Percentiles rank a stretch among this genome's conserved stretches.
Conservation (phyloP, 2,888 invertebrate genomes). For the Acanthosepion pharaonis region DNA sequence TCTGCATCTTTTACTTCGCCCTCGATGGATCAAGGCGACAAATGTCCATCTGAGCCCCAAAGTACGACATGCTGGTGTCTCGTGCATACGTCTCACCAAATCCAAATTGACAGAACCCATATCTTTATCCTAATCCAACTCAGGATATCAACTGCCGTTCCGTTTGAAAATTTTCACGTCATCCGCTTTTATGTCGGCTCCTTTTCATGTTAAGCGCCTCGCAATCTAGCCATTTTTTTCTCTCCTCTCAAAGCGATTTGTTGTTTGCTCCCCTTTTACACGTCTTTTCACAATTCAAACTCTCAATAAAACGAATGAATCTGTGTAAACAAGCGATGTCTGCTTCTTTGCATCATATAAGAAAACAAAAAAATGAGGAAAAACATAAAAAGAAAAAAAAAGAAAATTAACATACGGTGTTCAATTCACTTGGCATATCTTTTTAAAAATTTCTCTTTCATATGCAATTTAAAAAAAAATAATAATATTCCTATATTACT, state of each 20-base stretch:
- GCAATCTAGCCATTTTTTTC: not conserved
- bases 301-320: not conserved
- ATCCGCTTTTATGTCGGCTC: not conserved
- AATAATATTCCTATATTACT: too few species aligned
- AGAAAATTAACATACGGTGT: too few species aligned
- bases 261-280: not conserved
- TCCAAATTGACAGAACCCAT: not conserved
- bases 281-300: not conserved
- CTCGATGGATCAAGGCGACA: not conserved
- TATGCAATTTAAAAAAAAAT: too few species aligned
- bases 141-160: not conserved
- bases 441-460: too few species aligned
- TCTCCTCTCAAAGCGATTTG: not conserved
- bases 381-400: too few species aligned
- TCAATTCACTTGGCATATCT: too few species aligned
- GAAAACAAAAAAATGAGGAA: too few species aligned
- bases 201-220: slow-evolving; percentile 7
- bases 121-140: not conserved
- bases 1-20: not conserved
- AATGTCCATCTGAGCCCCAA: not conserved
- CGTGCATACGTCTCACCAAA: not conserved
- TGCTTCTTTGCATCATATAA: not conserved
- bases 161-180: not conserved
- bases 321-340: not conserved
- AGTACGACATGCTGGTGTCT: not conserved